A percentile compares a stretch with the other conserved stretches of the same genome.
Evolutionary conservation across 2,113 vertebrate species (phyloP).

Genomic region (Seriola aureovittata): DNA sequence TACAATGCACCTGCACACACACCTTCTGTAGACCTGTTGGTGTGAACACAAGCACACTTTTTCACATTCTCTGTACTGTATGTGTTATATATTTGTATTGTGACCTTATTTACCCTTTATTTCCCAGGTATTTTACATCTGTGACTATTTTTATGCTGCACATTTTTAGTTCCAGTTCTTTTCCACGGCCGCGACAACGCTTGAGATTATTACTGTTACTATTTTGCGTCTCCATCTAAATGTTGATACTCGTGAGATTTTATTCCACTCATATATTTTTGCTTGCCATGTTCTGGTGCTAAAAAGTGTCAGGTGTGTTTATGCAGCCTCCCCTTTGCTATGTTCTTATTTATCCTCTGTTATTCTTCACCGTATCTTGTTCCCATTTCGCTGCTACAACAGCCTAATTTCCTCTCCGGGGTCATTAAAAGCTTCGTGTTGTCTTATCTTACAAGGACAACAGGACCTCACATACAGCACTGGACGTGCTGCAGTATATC

Average conservation of each 20-base stretch:
- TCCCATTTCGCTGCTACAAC: constrained; percentile 39
- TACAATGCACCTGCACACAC: neutral
- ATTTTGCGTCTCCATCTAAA: constrained; percentile 18
- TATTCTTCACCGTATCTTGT: constrained; percentile 51
- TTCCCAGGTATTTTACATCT: neutral
- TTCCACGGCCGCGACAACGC: neutral
- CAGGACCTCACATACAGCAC: constrained; percentile 59
- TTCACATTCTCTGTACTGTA: neutral
- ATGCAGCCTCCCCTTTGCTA: constrained; percentile 41
- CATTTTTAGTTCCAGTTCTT: neutral
- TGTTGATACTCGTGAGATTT: constrained; percentile 29
- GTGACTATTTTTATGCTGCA: neutral
- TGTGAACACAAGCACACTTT: neutral
- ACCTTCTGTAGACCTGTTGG: neutral
- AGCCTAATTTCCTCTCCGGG: constrained; percentile 53
- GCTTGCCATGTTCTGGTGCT: constrained; percentile 27
- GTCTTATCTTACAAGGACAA: constrained; percentile 71
- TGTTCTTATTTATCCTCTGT: constrained; percentile 57
- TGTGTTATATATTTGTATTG: too few species aligned
- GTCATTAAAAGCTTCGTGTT: constrained; percentile 41
- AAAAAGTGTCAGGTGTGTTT: constrained; percentile 64
- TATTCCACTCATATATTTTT: constrained; percentile 47
- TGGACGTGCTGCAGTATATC: constrained; percentile 38
- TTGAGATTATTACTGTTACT: neutral
- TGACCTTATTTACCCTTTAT: neutral